phyloP scores from a whole-genome alignment of 2,888 invertebrate species.

The Caenorhabditis sp. region DNA sequence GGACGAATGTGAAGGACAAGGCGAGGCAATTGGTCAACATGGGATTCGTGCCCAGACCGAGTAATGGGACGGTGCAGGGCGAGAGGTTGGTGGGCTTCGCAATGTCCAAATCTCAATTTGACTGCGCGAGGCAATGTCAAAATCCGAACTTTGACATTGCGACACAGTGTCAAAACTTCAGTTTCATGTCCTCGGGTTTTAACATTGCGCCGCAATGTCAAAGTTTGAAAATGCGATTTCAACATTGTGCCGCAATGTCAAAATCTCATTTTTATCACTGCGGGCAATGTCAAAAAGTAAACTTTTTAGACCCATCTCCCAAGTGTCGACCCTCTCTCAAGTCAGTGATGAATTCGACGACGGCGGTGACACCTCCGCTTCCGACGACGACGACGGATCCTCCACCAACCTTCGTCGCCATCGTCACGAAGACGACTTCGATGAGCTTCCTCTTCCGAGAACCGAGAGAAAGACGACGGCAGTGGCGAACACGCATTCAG shows the following conservation, averaged over 20 bases:
- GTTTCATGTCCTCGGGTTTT: too few species aligned
- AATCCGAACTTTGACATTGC: too few species aligned
- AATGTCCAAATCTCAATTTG: background rate
- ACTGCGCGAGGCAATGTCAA: too few species aligned
- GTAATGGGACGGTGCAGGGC: background rate
- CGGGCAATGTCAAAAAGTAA: background rate
- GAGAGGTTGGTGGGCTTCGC: slow-evolving; percentile 19
- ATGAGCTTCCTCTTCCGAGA: slow-evolving; percentile 52
- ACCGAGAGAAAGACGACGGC: slow-evolving; percentile 54
- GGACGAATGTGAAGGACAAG: slow-evolving; percentile 33
- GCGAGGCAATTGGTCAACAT: slow-evolving; percentile 48
- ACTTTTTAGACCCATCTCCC: slow-evolving; percentile 46
- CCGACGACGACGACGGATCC: slow-evolving; percentile 55
- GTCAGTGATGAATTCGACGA: slow-evolving; percentile 62
- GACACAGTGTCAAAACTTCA: too few species aligned
- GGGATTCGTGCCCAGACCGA: slow-evolving; percentile 53
- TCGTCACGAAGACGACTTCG: slow-evolving; percentile 56
- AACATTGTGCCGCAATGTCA: too few species aligned
- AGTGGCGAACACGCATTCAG: slow-evolving; percentile 59
- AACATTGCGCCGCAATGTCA: too few species aligned
- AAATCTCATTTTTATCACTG: too few species aligned
- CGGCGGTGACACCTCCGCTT: slow-evolving; percentile 58
- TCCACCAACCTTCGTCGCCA: slow-evolving; percentile 31
- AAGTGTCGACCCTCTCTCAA: slow-evolving; percentile 49
- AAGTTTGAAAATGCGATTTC: too few species aligned